Percentiles rank a stretch among this genome's conserved stretches.
phyloP scores from a whole-genome alignment of 2,113 vertebrate genomes.

The Nanorana parkeri region DNA sequence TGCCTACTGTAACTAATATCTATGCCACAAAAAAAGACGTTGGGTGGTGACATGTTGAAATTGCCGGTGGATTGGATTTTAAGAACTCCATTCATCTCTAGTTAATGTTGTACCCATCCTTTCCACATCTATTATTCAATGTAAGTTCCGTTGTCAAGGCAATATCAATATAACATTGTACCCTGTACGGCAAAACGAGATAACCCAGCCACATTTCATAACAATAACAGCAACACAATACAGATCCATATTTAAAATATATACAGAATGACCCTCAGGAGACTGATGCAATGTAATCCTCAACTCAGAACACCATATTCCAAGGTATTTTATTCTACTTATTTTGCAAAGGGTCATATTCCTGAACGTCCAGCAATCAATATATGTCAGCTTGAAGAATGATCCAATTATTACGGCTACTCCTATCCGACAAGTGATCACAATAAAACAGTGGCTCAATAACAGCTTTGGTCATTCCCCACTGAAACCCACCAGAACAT shows the following conservation, averaged over 20 bases:
- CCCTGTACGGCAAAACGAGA: neutral
- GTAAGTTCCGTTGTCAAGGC: neutral
- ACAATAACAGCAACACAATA: slow-evolving; percentile 9
- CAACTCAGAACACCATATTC: neutral
- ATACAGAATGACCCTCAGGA: neutral
- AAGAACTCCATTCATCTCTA: no score
- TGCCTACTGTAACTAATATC: no score
- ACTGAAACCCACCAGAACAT: neutral
- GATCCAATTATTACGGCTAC: slow-evolving; percentile 43
- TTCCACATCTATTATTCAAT: neutral
- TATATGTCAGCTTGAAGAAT: slow-evolving; percentile 46
- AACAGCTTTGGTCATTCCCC: slow-evolving; percentile 10
- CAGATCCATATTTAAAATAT: neutral
- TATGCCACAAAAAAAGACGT: no score
- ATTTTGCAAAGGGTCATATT: slow-evolving; percentile 34
- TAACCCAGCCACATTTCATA: neutral
- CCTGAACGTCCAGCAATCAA: slow-evolving; percentile 20
- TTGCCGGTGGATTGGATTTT: no score
- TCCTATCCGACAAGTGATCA: slow-evolving; percentile 28
- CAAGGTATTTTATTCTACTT: slow-evolving; percentile 32
- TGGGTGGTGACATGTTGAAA: no score
- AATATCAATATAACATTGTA: slow-evolving; percentile 3
- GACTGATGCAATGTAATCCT: slow-evolving; percentile 1
- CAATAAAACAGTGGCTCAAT: slow-evolving; percentile 27
- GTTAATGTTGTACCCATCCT: no score